Conservation (phyloP, 2,888 invertebrate species). For the Drosophila eohydei region DNA sequence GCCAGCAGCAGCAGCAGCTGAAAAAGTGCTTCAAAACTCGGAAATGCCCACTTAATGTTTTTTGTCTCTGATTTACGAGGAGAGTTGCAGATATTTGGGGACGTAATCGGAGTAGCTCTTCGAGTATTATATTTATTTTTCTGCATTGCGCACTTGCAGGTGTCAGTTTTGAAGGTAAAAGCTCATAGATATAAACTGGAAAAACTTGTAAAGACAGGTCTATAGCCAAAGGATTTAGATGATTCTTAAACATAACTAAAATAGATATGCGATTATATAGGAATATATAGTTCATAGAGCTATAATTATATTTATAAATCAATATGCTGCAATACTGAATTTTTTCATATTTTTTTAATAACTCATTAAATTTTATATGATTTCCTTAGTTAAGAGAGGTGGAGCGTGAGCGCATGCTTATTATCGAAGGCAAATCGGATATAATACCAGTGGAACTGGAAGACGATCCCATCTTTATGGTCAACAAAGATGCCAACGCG, state of each 20-base stretch:
- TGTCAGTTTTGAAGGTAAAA: conserved; percentile 5
- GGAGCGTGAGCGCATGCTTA: conserved; percentile 87
- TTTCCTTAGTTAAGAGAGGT: conserved; percentile 86
- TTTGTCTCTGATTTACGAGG: conserved; percentile 16
- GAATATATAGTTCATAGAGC: too few species aligned
- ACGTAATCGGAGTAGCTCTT: conserved; percentile 5
- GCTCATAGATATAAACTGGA: not conserved
- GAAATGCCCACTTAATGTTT: conserved; percentile 50
- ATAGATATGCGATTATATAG: not conserved
- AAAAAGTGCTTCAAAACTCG: conserved; percentile 31
- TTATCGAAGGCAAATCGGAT: conserved; percentile 87
- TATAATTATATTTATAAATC: too few species aligned
- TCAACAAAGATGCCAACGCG: conserved; percentile 86
- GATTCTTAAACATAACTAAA: not conserved
- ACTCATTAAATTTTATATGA: too few species aligned
- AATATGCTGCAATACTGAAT: not conserved
- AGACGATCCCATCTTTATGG: conserved; percentile 88
- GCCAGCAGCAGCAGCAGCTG: conserved; percentile 26
- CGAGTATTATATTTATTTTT: conserved; percentile 16
- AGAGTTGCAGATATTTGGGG: conserved; percentile 10
- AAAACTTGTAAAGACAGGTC: not conserved
- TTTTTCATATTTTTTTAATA: not conserved
- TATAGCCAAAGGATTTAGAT: not conserved
- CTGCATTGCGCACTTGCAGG: conserved; percentile 43
- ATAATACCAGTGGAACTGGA: conserved; percentile 87